Evolutionary conservation across 64 coral and sea anemone species (phyloP), one percentile per base, ranked within the genome.

Genomic region (Pachyseris speciosa): DNA sequence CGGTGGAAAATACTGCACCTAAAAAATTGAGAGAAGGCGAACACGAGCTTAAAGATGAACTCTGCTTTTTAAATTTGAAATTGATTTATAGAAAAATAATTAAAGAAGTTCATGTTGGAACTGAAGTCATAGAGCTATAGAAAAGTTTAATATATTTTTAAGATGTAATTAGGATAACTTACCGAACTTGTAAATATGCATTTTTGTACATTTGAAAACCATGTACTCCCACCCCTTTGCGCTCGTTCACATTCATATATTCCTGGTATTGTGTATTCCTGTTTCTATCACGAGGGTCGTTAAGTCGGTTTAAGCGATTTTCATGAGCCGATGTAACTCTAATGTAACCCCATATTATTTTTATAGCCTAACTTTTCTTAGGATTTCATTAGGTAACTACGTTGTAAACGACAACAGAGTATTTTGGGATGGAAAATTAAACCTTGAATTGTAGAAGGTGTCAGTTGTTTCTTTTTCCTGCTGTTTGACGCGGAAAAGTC

Each of bases 101-200:
- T 55, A 20, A 71, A 39, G 33, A 81, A 81, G 9, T 81, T 81
- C 77, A 63, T 37, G 77, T 25, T 61, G 77, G 31, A 81, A 57
- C 75, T 55, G 49, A 60, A 81, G 51, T 47, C 72, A 81, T 36
- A 81, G 77, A 81, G 77, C 77, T 81, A 81, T 81, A 36, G 77
- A 81, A 61, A 81, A 81, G 77, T 64, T 81, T 81, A 81, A 81
- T 81, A 81, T 81, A 81, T 81, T 81, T 81, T 81, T 61, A 81
- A 81, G 77, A 81, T 81, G 77, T 81, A 81, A 81, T 81, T 81
- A 81, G 53, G 20, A n/a, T 61, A 61, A 61, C 77, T n/a, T 61
- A 63, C 10, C 47, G 39, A 7, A 81, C 77, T n/a, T 63, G 77
- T 81, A 81, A 81, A 81, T 63, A 81, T 61, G 58, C 77, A 61